phyloP scores from a whole-genome alignment of 2,888 invertebrate species.

The Dryomyza anilis region DNA sequence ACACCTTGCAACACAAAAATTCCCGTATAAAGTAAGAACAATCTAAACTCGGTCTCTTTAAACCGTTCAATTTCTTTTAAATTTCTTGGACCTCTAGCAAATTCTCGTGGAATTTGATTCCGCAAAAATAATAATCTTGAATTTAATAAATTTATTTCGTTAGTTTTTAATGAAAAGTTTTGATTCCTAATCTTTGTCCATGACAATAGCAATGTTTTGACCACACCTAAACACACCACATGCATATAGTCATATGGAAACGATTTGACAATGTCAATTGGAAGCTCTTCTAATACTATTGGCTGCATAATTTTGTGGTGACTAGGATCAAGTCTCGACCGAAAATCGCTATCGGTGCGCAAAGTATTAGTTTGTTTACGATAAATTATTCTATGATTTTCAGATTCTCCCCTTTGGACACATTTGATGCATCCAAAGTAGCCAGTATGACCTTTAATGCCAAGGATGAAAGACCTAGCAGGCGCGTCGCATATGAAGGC shows the following conservation, averaged over 20 bases:
- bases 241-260: constrained; percentile 28
- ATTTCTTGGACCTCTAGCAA: constrained; percentile 23
- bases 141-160: constrained; percentile 20
- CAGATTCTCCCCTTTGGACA: constrained; percentile 19
- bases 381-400: constrained; percentile 25
- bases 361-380: constrained; percentile 2
- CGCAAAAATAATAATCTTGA: constrained; percentile 18
- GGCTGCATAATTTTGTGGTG: constrained; percentile 23
- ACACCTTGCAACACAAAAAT: constrained; percentile 21
- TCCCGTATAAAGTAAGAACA: constrained; percentile 28
- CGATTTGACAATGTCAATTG: constrained; percentile 23
- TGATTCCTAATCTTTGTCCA: constrained; percentile 17
- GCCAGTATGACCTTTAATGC: constrained; percentile 4
- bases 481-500: constrained; percentile 25
- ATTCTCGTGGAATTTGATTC: constrained; percentile 27
- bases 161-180: constrained; percentile 7
- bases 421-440: constrained; percentile 19
- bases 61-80: constrained; percentile 26
- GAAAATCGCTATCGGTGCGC: constrained; percentile 25
- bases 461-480: constrained; percentile 23
- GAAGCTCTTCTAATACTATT: constrained; percentile 20
- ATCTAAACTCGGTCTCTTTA: constrained; percentile 29
- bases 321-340: constrained; percentile 9
- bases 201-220: constrained; percentile 23
- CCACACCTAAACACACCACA: too few species aligned